Conservation (phyloP, 2,888 invertebrate species). For the Lamellibrachia columna region DNA sequence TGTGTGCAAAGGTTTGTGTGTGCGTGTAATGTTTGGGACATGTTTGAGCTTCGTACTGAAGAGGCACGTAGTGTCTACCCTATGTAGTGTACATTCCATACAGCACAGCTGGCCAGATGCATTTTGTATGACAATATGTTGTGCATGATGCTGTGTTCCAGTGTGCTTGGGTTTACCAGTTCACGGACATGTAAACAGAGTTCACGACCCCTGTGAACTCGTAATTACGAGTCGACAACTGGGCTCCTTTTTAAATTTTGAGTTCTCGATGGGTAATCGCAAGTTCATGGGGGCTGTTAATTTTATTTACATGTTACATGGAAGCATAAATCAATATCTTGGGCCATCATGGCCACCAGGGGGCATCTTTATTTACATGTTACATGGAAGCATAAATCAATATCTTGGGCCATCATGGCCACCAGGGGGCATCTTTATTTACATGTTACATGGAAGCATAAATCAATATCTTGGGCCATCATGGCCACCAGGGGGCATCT, state of each 20-base stretch:
- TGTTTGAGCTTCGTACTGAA: neutral
- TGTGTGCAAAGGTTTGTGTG: neutral
- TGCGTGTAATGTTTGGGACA: neutral
- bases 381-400: neutral
- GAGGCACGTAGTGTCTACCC: neutral
- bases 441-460: neutral
- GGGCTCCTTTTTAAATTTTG: too few relatives aligned
- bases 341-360: neutral
- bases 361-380: too few relatives aligned
- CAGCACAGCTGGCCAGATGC: neutral
- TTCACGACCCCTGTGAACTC: too few relatives aligned
- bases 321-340: neutral
- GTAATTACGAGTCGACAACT: too few relatives aligned
- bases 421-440: neutral
- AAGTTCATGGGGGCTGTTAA: too few relatives aligned
- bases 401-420: neutral
- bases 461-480: neutral
- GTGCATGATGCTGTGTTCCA: neutral
- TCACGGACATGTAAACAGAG: too few relatives aligned
- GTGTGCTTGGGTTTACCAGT: neutral
- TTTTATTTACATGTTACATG: too few relatives aligned
- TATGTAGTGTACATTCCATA: neutral
- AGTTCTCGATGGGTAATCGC: too few relatives aligned
- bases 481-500: neutral
- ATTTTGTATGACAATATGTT: neutral